Conservation (phyloP, 2,113 vertebrate genomes). For the Pyrgilauda ruficollis region DNA sequence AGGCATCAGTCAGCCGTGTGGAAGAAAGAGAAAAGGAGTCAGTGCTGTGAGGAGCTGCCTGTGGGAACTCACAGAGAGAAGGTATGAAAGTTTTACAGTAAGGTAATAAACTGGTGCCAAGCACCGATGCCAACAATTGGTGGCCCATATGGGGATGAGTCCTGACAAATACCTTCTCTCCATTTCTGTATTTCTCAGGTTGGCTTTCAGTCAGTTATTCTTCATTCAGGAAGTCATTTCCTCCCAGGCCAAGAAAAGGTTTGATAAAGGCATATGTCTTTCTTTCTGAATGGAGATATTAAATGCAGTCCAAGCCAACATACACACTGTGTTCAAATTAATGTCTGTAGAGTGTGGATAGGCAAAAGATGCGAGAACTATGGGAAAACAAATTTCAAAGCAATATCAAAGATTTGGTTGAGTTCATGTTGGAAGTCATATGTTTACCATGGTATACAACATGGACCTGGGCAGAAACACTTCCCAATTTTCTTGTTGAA, state of each 20-base stretch:
- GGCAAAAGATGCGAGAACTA: not conserved
- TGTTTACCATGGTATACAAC: not conserved
- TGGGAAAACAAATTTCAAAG: not conserved
- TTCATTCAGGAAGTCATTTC: not conserved
- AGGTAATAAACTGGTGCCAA: too few species aligned
- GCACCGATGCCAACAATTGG: too few species aligned
- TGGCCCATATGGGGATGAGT: too few species aligned
- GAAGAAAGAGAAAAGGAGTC: too few species aligned
- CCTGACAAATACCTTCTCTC: not conserved
- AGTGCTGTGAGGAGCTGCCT: too few species aligned
- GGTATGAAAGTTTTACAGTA: too few species aligned
- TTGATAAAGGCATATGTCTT: not conserved
- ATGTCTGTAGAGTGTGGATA: not conserved
- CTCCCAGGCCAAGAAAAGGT: not conserved
- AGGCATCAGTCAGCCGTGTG: too few species aligned
- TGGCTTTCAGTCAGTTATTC: not conserved
- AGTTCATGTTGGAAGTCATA: not conserved
- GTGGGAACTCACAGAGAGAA: too few species aligned
- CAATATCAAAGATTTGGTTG: not conserved
- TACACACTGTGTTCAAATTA: not conserved
- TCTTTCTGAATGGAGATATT: not conserved
- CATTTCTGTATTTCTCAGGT: not conserved
- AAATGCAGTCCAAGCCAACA: not conserved
- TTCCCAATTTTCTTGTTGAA: not conserved
- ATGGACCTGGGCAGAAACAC: too few species aligned